Percentiles rank a stretch among this genome's conserved stretches.
Evolutionary conservation across 2,888 invertebrate species (phyloP).

Genomic region (Vanessa cardui): DNA sequence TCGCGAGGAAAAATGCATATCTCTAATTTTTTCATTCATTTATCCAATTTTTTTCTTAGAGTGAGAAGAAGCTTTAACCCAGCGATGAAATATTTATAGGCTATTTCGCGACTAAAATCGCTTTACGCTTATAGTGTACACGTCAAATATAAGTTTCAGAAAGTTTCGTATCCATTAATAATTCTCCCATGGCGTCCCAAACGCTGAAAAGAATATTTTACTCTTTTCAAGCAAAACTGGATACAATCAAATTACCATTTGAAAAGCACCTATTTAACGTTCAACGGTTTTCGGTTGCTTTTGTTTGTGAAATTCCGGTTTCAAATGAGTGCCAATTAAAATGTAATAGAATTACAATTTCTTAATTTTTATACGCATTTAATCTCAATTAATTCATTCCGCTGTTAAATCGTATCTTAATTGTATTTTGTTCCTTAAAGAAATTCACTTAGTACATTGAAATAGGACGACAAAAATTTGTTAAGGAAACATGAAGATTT

Average conservation of each 20-base stretch:
- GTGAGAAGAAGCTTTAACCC: too few species aligned
- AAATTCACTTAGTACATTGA: too few species aligned
- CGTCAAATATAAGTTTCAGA: constrained; percentile 31
- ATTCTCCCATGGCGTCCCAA: constrained; percentile 66
- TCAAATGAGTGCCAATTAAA: constrained; percentile 10
- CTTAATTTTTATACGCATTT: constrained; percentile 7
- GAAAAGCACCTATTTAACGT: constrained; percentile 67
- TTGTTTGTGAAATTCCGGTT: constrained; percentile 47
- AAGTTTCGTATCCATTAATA: constrained; percentile 73
- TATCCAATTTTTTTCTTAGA: too few species aligned
- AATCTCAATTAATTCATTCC: constrained; percentile 1
- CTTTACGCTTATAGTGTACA: constrained; percentile 22
- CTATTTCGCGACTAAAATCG: neutral
- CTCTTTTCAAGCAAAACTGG: constrained; percentile 70
- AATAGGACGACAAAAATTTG: too few species aligned
- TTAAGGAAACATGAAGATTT: too few species aligned
- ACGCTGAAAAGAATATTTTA: constrained; percentile 76
- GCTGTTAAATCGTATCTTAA: neutral
- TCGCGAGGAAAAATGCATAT: too few species aligned
- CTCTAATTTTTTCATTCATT: too few species aligned
- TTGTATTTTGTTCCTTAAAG: neutral
- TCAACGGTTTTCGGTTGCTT: constrained; percentile 61
- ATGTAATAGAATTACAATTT: constrained; percentile 9
- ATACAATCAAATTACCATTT: constrained; percentile 80
- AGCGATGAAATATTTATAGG: too few species aligned